A percentile compares a stretch with the other conserved stretches of the same genome.
These are phyloP conservation scores for Anolis sagrei DNA, from an alignment of 2,113 vertebrate genomes.

Conservation along the genomic window DNA sequence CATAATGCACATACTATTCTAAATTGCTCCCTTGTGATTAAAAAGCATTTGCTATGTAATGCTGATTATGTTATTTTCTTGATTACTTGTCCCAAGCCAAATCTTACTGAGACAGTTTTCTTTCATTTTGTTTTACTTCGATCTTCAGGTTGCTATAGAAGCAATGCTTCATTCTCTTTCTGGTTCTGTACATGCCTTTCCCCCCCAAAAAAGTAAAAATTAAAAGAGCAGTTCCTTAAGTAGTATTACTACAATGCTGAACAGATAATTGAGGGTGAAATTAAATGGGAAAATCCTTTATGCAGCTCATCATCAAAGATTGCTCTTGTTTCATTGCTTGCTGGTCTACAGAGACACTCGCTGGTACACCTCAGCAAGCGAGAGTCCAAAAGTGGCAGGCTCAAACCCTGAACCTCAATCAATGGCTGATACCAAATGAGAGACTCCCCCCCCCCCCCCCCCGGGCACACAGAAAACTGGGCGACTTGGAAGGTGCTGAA, in stretches of 20 bases:
- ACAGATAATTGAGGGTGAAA: slow-evolving; percentile 27
- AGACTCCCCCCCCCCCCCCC: too few relatives aligned
- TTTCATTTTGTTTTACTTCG: neutral
- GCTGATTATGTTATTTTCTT: slow-evolving; percentile 23
- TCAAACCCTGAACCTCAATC: too few relatives aligned
- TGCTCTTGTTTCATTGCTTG: slow-evolving; percentile 19
- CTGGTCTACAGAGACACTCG: too few relatives aligned
- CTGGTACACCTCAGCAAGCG: too few relatives aligned
- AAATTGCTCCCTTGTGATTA: slow-evolving; percentile 7
- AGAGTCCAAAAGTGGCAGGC: too few relatives aligned
- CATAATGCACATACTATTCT: slow-evolving; percentile 23
- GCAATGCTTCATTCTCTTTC: neutral
- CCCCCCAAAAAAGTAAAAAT: neutral
- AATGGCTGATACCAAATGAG: too few relatives aligned
- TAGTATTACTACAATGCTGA: slow-evolving; percentile 1
- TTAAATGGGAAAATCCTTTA: neutral
- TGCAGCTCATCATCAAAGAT: slow-evolving; percentile 14
- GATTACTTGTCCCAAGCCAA: slow-evolving; percentile 33
- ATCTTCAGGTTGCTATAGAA: neutral
- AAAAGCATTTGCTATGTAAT: slow-evolving; percentile 2
- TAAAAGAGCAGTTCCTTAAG: neutral
- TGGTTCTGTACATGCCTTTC: neutral
- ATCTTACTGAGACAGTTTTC: neutral
- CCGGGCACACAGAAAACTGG: too few relatives aligned
- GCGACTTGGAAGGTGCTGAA: too few relatives aligned